A percentile compares a stretch with the other conserved stretches of the same genome.
phyloP scores from a whole-genome alignment of 2,113 vertebrate species.

The Odontesthes bonariensis region DNA sequence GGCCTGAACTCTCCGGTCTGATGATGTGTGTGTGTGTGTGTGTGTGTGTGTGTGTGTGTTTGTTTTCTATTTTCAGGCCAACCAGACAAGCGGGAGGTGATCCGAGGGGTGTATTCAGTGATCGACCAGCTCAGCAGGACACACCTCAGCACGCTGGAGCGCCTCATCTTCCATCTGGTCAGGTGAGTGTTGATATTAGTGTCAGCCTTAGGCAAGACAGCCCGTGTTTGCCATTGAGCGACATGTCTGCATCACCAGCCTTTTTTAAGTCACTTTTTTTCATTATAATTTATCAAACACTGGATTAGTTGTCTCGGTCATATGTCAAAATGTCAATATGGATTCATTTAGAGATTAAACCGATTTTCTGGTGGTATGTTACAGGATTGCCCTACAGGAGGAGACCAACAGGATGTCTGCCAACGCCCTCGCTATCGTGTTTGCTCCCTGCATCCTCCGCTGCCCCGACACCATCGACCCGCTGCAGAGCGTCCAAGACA shows the following conservation, averaged over 20 bases:
- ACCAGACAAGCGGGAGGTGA: slow-evolving; percentile 91
- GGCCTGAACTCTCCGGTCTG: slow-evolving; percentile 3
- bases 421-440: slow-evolving; percentile 97
- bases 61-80: slow-evolving; percentile 82
- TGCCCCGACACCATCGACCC: slow-evolving; percentile 95
- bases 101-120: slow-evolving; percentile 92
- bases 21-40: not conserved
- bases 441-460: slow-evolving; percentile 97
- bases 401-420: slow-evolving; percentile 99
- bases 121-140: slow-evolving; percentile 97
- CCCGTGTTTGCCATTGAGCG: too few relatives aligned
- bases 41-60: not conserved
- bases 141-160: slow-evolving; percentile 94
- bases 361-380: slow-evolving; percentile 16
- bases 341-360: slow-evolving; percentile 11
- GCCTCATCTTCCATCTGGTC: slow-evolving; percentile 97
- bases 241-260: too few relatives aligned
- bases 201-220: not conserved
- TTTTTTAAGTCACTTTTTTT: not conserved
- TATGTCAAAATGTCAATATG: not conserved
- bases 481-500: slow-evolving; percentile 95
- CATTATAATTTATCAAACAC: not conserved
- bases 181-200: slow-evolving; percentile 81
- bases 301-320: not conserved
- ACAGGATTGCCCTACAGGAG: slow-evolving; percentile 94